Evolutionary conservation across 1,140 invertebrate genomes (phyloP).

Genomic region (Ceratina australensis): DNA sequence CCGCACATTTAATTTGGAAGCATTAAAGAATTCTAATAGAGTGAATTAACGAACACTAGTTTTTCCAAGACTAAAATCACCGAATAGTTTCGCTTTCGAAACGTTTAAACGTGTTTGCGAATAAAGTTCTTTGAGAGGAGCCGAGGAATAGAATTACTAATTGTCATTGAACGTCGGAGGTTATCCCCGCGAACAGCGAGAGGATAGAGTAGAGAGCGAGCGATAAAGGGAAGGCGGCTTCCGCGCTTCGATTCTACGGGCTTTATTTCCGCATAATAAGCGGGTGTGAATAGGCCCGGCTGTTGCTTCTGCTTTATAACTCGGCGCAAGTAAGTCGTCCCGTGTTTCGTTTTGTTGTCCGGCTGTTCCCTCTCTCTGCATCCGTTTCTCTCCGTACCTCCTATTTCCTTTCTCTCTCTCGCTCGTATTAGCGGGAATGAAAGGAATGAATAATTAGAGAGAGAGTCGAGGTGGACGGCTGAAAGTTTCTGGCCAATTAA

Average conservation of each 20-base stretch:
- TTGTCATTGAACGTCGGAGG: constrained; percentile 45
- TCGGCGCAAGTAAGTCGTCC: constrained; percentile 67
- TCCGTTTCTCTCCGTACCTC: not conserved
- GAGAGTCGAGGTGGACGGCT: constrained; percentile 45
- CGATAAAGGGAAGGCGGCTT: constrained; percentile 34
- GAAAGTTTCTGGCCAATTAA: constrained; percentile 70
- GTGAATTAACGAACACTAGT: not conserved
- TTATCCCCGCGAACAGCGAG: constrained; percentile 42
- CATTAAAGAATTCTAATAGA: too few relatives aligned
- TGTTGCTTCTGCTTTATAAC: constrained; percentile 70
- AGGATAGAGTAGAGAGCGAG: constrained; percentile 24
- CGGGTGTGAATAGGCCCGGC: constrained; percentile 68
- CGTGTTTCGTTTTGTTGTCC: constrained; percentile 70
- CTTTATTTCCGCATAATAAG: constrained; percentile 73
- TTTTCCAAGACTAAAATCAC: not conserved
- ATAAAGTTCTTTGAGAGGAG: not conserved
- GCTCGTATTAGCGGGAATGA: constrained; percentile 42
- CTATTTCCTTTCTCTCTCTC: not conserved
- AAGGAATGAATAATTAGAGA: constrained; percentile 69
- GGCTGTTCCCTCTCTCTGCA: constrained; percentile 40
- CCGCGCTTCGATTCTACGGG: constrained; percentile 64
- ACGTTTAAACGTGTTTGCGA: constrained; percentile 13
- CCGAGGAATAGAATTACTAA: constrained; percentile 50
- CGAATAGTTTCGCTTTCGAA: not conserved
- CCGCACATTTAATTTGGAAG: too few relatives aligned